phyloP scores from a whole-genome alignment of 1,140 invertebrate species.

The Globodera rostochiensis region DNA sequence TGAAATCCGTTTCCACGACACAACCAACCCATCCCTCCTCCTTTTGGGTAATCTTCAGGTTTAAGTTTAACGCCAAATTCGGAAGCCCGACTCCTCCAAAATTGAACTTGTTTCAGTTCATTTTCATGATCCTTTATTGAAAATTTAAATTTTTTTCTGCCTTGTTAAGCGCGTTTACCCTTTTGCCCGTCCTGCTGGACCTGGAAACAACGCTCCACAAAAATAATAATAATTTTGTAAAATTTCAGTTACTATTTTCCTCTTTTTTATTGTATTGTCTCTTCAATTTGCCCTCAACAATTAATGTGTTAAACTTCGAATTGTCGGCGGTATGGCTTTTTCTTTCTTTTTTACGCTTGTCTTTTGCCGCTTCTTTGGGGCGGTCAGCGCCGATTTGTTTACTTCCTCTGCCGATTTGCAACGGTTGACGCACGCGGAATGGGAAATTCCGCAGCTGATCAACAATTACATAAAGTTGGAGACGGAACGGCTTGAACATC shows the following conservation, averaged over 20 bases:
- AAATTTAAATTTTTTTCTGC: background rate
- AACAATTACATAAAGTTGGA: slow-evolving; percentile 51
- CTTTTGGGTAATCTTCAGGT: background rate
- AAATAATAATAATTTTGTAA: background rate
- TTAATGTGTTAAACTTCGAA: background rate
- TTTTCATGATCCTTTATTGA: background rate
- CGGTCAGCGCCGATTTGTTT: slow-evolving; percentile 44
- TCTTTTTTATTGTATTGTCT: too few relatives aligned
- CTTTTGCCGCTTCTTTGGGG: background rate
- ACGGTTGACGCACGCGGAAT: slow-evolving; percentile 48
- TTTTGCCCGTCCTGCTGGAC: too few relatives aligned
- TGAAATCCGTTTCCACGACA: background rate
- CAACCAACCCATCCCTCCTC: background rate
- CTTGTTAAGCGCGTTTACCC: background rate
- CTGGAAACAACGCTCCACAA: background rate
- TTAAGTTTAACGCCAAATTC: too few relatives aligned
- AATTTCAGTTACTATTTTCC: background rate
- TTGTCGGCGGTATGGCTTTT: slow-evolving; percentile 11
- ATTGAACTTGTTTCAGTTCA: background rate
- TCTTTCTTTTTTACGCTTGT: slow-evolving; percentile 18
- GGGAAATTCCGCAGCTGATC: slow-evolving; percentile 55
- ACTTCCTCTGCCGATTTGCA: slow-evolving; percentile 56
- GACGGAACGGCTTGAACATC: slow-evolving; percentile 45
- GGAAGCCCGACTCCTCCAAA: too few relatives aligned
- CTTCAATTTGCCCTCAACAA: background rate